Evolutionary conservation across 2,888 invertebrate species (phyloP).

Genomic region (Drosophila anomalipes): DNA sequence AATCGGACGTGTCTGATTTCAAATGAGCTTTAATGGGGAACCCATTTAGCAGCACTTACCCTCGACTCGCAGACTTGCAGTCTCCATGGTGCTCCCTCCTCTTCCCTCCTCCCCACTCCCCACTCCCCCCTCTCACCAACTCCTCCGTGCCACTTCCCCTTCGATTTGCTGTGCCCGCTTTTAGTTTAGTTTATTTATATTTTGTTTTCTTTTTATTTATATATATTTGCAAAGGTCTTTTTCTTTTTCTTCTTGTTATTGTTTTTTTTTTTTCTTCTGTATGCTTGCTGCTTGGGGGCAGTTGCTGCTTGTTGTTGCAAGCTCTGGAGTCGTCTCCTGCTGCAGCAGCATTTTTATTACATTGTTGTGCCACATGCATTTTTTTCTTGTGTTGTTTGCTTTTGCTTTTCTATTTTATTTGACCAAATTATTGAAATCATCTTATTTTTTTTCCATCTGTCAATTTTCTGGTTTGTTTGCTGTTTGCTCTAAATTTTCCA

Average conservation of each 20-base stretch:
- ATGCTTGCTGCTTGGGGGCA: constrained; percentile 34
- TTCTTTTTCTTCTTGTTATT: constrained; percentile 49
- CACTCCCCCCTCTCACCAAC: not conserved
- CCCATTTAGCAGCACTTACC: constrained; percentile 82
- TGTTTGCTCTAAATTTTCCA: not conserved
- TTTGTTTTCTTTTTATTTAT: constrained; percentile 22
- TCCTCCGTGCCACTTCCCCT: not conserved
- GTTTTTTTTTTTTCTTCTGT: constrained; percentile 25
- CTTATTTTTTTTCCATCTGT: not conserved
- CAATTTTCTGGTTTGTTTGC: not conserved
- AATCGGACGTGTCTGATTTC: constrained; percentile 86
- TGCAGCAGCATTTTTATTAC: constrained; percentile 37
- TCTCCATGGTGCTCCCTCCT: constrained; percentile 13
- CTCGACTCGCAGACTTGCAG: constrained; percentile 49
- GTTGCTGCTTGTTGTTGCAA: constrained; percentile 11
- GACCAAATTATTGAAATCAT: constrained; percentile 5
- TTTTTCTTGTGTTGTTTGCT: not conserved
- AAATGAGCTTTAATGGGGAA: constrained; percentile 86
- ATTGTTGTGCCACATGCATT: constrained; percentile 23
- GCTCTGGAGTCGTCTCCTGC: constrained; percentile 17
- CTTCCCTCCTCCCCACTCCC: not conserved
- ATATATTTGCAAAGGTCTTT: constrained; percentile 40
- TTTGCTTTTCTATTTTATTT: not conserved
- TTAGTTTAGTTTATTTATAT: constrained; percentile 68
- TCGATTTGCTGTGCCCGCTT: constrained; percentile 16